Conservation (phyloP, 2,113 vertebrate genomes). For the Alectura lathami region DNA sequence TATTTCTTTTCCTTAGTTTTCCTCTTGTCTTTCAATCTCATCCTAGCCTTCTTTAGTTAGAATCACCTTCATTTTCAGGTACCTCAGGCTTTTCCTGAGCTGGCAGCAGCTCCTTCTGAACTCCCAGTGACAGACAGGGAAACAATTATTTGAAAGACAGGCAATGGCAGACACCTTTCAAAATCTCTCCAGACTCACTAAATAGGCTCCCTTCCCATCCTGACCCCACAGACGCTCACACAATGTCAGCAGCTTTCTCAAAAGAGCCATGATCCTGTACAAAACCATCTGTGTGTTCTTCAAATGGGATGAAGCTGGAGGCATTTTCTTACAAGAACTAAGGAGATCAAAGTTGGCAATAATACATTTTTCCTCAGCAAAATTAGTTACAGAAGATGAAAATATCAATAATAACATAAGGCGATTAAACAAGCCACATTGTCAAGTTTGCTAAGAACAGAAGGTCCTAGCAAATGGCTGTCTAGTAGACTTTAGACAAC, state of each 20-base stretch:
- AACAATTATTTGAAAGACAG: neutral
- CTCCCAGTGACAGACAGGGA: neutral
- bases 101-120: neutral
- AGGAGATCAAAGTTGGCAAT: slow-evolving; percentile 13
- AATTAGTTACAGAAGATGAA: neutral
- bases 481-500: neutral
- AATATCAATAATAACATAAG: slow-evolving; percentile 53
- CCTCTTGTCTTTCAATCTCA: neutral
- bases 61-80: neutral
- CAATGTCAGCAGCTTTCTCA: neutral
- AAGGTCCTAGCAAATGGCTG: slow-evolving; percentile 55
- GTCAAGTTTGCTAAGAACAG: slow-evolving; percentile 44
- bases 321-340: neutral
- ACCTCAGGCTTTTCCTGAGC: neutral
- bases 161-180: neutral
- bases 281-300: neutral
- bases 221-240: neutral
- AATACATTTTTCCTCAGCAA: neutral
- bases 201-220: neutral
- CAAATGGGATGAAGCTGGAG: neutral
- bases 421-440: neutral
- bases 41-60: neutral
- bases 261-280: neutral
- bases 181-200: neutral
- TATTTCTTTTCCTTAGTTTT: neutral